phyloP scores from a whole-genome alignment of 2,888 invertebrate genomes.

The Tholera decimalis region DNA sequence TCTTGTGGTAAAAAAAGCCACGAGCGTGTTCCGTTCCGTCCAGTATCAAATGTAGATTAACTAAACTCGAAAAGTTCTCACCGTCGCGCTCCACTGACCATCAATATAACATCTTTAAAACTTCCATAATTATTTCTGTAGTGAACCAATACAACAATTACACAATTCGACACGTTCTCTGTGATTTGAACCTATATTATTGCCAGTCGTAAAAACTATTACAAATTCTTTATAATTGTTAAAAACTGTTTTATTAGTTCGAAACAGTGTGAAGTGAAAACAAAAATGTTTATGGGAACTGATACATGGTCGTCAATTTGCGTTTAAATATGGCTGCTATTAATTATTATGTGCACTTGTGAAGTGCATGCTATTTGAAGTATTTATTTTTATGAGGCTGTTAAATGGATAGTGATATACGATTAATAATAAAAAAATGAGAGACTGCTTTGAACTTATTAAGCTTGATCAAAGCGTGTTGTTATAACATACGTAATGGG shows the following conservation, averaged over 20 bases:
- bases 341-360: conserved; percentile 52
- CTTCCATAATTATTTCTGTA: conserved; percentile 88
- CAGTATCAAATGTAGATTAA: conserved; percentile 87
- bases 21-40: conserved; percentile 71
- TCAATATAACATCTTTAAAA: conserved; percentile 83
- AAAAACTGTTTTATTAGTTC: conserved; percentile 69
- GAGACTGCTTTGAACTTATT: conserved; percentile 49
- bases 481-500: too few species aligned
- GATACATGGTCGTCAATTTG: conserved; percentile 52
- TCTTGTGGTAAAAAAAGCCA: conserved; percentile 79
- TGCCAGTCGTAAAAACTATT: conserved; percentile 80
- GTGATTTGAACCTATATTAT: conserved; percentile 79
- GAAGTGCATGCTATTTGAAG: conserved; percentile 40
- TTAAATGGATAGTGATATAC: conserved; percentile 38
- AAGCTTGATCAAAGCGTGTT: conserved; percentile 2
- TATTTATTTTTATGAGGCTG: conserved; percentile 50
- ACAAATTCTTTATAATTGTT: conserved; percentile 79
- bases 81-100: conserved; percentile 85
- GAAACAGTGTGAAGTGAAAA: conserved; percentile 62
- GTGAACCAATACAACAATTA: conserved; percentile 89
- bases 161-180: conserved; percentile 86
- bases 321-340: conserved; percentile 51
- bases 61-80: conserved; percentile 87
- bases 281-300: conserved; percentile 54
- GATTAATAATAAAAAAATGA: conserved; percentile 31